Conservation (phyloP, 2,113 vertebrate genomes). For the Anarrhichthys ocellatus region DNA sequence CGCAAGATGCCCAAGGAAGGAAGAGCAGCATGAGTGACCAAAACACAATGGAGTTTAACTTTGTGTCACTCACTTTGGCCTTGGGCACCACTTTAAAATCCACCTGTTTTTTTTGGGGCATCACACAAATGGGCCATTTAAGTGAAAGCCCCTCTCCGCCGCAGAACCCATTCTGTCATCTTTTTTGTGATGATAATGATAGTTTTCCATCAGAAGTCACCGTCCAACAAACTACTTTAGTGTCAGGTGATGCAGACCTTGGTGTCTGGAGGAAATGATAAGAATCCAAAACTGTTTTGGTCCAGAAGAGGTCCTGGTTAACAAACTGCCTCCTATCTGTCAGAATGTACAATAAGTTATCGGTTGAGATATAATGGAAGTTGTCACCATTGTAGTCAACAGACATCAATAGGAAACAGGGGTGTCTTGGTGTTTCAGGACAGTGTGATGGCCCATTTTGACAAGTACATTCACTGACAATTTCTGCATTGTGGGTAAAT, state of each 20-base stretch:
- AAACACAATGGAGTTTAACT: too few relatives aligned
- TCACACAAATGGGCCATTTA: neutral
- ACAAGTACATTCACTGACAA: conserved; percentile 4
- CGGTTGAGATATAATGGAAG: neutral
- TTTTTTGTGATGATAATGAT: neutral
- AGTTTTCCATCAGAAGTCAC: neutral
- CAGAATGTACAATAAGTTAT: neutral
- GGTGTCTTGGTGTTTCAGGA: neutral
- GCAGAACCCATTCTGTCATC: neutral
- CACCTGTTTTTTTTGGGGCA: too few relatives aligned
- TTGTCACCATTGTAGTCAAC: conserved; percentile 12
- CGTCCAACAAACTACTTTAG: neutral
- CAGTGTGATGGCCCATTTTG: conserved; percentile 18
- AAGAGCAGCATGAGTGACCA: too few relatives aligned
- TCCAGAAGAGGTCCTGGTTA: neutral
- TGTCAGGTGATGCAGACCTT: neutral
- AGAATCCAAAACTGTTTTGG: neutral
- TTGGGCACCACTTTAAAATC: too few relatives aligned
- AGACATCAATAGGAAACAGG: neutral
- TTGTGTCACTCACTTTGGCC: too few relatives aligned
- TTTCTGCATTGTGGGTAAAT: neutral
- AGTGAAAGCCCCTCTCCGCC: neutral
- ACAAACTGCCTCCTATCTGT: neutral
- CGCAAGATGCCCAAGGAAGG: too few relatives aligned
- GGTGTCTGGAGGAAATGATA: neutral